Evolutionary conservation across 2,888 invertebrate species (phyloP), one percentile per base, ranked within the genome.

Genomic region (Eupelmus urozonus): DNA sequence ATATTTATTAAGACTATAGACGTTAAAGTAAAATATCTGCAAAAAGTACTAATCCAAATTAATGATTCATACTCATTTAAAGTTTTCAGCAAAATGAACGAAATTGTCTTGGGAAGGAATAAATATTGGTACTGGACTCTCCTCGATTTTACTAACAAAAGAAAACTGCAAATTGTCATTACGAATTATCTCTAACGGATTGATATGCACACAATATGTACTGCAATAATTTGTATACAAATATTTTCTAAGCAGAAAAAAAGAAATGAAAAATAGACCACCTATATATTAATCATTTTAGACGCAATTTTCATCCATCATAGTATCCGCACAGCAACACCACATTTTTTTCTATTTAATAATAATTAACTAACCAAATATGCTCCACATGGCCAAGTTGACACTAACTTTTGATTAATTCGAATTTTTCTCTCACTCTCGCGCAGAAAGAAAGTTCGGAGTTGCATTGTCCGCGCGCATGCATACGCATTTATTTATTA

Each of bases 331-430:
- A 88, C 87, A 85, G 82, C 82, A 84, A 83, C 85, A 85, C 82
- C 84, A 85, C 84, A 84, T 84, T 85, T 85, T 86, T 73, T 57
- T 76, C 53, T 73, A 66, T 76, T 70, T 59, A 76, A 86, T 84
- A 73, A 66, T 63, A 53, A 53, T 82, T 29, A 84, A 89, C 88
- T 89, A 89, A 89, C 89, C 89, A 85, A 87, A 84, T 85, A 88
- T 88, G 88, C 88, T 89, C 88, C 88, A 89, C 89, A 89, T 85
- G 88, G 89, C 88, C 89, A 89, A 88, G 89, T 89, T 89, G 89
- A 88, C 88, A 87, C 90, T 89, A 89, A 90, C 88, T 87, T 79
- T 79, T 80, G 70, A 77, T 78, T 78, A 71, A 72, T 78, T 80
- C 42, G 27, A 16, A 13, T 71, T 70, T 81, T 70, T 79, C 42